phyloP scores from a whole-genome alignment of 2,113 vertebrate species.

The Colossoma macropomum region DNA sequence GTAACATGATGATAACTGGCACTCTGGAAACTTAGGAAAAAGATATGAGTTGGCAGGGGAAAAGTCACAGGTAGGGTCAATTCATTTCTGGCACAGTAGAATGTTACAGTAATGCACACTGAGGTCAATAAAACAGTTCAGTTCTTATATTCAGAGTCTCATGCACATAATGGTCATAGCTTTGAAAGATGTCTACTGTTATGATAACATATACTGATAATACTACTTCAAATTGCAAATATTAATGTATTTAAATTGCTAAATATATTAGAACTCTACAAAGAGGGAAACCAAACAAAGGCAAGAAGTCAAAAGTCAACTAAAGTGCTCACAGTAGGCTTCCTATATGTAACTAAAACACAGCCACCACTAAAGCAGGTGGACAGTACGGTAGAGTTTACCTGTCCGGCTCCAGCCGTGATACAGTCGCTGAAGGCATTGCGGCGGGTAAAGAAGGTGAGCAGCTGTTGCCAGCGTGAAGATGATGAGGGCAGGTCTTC shows the following conservation, averaged over 20 bases:
- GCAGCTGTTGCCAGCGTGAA: conserved; percentile 95
- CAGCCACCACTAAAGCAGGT: not conserved
- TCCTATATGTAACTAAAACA: too few relatives aligned
- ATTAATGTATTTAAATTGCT: not conserved
- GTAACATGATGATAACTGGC: not conserved
- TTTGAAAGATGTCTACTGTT: not conserved
- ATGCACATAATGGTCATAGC: not conserved
- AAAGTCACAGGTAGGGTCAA: not conserved
- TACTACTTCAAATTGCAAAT: not conserved
- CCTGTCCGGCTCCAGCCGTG: conserved; percentile 89
- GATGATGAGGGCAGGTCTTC: conserved; percentile 87
- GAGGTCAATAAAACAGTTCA: not conserved
- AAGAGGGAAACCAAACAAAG: too few relatives aligned
- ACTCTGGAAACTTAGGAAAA: not conserved
- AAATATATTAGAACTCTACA: not conserved
- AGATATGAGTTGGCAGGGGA: not conserved
- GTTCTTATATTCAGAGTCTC: not conserved
- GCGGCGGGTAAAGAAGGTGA: conserved; percentile 92
- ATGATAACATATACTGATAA: too few relatives aligned
- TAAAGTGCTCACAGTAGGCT: too few relatives aligned
- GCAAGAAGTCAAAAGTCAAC: too few relatives aligned
- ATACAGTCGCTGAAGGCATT: conserved; percentile 96
- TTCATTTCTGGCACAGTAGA: not conserved
- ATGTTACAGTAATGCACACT: not conserved
- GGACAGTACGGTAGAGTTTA: conserved; percentile 72